These are phyloP conservation scores for Podarcis siculus DNA, from an alignment of 2,797 vertebrate species.

Conservation along the genomic window DNA sequence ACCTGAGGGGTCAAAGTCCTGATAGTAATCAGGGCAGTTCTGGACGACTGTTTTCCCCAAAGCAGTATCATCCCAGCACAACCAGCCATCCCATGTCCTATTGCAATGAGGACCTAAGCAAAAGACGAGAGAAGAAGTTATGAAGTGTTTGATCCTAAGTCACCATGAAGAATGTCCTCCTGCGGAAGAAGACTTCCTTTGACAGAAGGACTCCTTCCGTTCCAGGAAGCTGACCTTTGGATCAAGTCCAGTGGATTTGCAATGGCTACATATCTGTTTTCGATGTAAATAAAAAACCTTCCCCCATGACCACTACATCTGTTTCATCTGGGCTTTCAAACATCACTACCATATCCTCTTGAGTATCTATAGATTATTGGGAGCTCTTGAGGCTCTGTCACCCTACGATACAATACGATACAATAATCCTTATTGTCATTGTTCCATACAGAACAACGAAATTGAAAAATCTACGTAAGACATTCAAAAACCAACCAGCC, in stretches of 20 bases:
- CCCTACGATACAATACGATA: no score
- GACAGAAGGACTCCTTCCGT: background rate
- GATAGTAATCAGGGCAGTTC: conserved; percentile 95
- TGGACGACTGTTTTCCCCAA: conserved; percentile 86
- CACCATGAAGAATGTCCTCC: background rate
- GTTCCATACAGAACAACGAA: no score
- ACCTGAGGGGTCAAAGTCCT: conserved; percentile 97
- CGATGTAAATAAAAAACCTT: background rate
- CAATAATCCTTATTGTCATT: no score
- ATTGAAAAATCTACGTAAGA: no score
- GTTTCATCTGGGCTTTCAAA: background rate
- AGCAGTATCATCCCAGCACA: conserved; percentile 92
- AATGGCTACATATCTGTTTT: background rate
- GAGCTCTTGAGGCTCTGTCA: background rate
- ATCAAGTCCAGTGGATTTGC: background rate
- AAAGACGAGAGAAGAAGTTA: conserved; percentile 5
- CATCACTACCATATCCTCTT: background rate
- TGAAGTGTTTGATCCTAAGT: background rate
- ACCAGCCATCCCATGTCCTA: conserved; percentile 97
- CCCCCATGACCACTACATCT: no score
- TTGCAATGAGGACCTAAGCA: conserved; percentile 86
- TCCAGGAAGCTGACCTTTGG: background rate
- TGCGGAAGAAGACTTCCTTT: background rate
- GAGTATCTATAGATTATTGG: background rate
- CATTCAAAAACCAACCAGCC: no score